phyloP scores from a whole-genome alignment of 1,140 invertebrate genomes.

The Diploscapter pachys region DNA sequence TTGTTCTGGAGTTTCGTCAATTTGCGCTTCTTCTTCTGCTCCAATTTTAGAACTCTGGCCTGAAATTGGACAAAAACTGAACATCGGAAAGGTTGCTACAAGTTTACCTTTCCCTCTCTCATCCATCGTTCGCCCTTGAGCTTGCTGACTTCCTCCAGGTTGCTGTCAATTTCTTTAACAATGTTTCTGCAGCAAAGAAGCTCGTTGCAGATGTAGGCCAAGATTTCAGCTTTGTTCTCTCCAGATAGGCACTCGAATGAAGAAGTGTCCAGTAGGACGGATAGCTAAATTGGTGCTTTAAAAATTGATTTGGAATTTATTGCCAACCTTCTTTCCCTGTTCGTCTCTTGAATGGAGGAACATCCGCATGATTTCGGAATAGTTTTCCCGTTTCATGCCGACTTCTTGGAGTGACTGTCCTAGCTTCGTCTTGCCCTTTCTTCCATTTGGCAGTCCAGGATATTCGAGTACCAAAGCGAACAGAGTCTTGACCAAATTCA shows the following conservation, averaged over 20 bases:
- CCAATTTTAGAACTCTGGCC: conserved; percentile 12
- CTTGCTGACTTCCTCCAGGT: conserved; percentile 23
- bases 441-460: conserved; percentile 24
- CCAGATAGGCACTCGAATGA: not conserved
- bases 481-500: conserved; percentile 16
- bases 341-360: conserved; percentile 5
- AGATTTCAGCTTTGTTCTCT: conserved; percentile 21
- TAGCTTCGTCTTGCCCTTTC: conserved; percentile 17
- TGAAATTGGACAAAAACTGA: too few relatives aligned
- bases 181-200: conserved; percentile 27
- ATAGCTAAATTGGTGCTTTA: too few relatives aligned
- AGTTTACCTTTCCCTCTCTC: conserved; percentile 22
- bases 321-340: conserved; percentile 11
- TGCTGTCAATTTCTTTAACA: conserved; percentile 27
- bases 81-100: too few relatives aligned
- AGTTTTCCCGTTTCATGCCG: conserved; percentile 26
- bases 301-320: too few relatives aligned
- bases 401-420: conserved; percentile 20
- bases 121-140: conserved; percentile 36
- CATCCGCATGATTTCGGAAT: conserved; percentile 18
- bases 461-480: conserved; percentile 22
- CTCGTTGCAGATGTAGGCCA: conserved; percentile 26
- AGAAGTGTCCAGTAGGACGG: not conserved
- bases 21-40: conserved; percentile 16
- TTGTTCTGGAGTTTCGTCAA: not conserved